Evolutionary conservation across 2,888 invertebrate genomes (phyloP).

Genomic region (Dinocampus coccinellae): DNA sequence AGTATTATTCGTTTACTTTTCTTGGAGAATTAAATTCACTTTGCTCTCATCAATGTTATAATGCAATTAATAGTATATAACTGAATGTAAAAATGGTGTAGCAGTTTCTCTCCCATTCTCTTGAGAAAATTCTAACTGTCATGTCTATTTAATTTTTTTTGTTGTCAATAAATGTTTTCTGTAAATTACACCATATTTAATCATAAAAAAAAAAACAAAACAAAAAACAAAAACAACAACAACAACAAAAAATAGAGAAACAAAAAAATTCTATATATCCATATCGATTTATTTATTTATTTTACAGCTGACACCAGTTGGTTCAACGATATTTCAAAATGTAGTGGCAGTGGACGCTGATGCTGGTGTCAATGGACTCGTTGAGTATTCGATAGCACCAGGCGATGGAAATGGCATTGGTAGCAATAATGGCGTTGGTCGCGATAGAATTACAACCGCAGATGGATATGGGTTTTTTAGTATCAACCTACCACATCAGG

Average conservation of each 20-base stretch:
- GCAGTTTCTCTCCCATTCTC: background rate
- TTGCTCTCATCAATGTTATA: constrained; percentile 16
- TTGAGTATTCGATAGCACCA: constrained; percentile 87
- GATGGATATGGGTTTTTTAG: constrained; percentile 88
- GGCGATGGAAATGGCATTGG: constrained; percentile 73
- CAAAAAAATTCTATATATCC: too few relatives aligned
- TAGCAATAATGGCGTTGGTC: constrained; percentile 74
- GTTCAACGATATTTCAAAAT: constrained; percentile 86
- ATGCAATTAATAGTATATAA: constrained; percentile 10
- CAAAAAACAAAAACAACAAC: too few relatives aligned
- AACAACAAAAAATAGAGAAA: too few relatives aligned
- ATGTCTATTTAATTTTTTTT: background rate
- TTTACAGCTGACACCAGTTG: constrained; percentile 86
- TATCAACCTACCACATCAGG: constrained; percentile 90
- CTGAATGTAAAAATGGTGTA: background rate
- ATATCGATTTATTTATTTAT: constrained; percentile 36
- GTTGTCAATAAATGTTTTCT: background rate
- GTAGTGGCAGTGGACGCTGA: constrained; percentile 86
- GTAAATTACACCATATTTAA: background rate
- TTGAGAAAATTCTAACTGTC: background rate
- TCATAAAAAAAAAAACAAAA: too few relatives aligned
- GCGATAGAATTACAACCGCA: constrained; percentile 74
- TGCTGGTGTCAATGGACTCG: constrained; percentile 88
- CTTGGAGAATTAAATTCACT: background rate
- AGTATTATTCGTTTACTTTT: constrained; percentile 10